phyloP scores from a whole-genome alignment of 2,797 vertebrate species.

The Heterohyrax brucei region DNA sequence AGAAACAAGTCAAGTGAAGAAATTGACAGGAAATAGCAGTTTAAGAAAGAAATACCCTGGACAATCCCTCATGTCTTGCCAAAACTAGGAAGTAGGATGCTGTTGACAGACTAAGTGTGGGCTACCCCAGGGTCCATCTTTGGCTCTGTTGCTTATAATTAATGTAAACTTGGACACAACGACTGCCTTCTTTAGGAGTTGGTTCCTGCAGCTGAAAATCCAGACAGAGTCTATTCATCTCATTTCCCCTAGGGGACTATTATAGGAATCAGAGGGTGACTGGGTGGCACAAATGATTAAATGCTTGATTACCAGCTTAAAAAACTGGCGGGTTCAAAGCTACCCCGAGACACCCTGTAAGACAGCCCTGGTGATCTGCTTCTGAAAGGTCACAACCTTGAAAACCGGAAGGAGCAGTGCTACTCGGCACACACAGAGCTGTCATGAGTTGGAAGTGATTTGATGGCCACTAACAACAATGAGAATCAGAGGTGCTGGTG shows the following conservation, averaged over 20 bases:
- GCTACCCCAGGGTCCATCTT: neutral
- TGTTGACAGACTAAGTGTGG: neutral
- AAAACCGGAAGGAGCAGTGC: too few relatives aligned
- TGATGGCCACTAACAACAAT: too few relatives aligned
- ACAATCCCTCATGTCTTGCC: neutral
- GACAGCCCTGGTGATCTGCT: too few relatives aligned
- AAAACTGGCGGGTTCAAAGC: too few relatives aligned
- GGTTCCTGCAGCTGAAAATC: slow-evolving; percentile 19
- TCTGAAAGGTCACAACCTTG: too few relatives aligned
- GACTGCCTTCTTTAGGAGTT: neutral
- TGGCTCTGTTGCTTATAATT: slow-evolving; percentile 20
- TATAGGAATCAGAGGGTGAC: neutral
- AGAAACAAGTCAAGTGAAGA: slow-evolving; percentile 51
- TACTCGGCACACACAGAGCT: too few relatives aligned
- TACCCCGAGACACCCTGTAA: too few relatives aligned
- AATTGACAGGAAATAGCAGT: slow-evolving; percentile 21
- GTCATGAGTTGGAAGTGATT: too few relatives aligned
- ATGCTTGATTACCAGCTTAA: too few relatives aligned
- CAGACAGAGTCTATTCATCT: neutral
- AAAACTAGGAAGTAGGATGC: slow-evolving; percentile 7
- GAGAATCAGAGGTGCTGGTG: too few relatives aligned
- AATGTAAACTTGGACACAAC: slow-evolving; percentile 31
- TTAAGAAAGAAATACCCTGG: slow-evolving; percentile 10
- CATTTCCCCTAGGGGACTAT: neutral
- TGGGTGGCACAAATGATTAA: too few relatives aligned